Base-by-base conservation (phyloP, 1,140 invertebrate species). In the Zelostemma sp. region DNA sequence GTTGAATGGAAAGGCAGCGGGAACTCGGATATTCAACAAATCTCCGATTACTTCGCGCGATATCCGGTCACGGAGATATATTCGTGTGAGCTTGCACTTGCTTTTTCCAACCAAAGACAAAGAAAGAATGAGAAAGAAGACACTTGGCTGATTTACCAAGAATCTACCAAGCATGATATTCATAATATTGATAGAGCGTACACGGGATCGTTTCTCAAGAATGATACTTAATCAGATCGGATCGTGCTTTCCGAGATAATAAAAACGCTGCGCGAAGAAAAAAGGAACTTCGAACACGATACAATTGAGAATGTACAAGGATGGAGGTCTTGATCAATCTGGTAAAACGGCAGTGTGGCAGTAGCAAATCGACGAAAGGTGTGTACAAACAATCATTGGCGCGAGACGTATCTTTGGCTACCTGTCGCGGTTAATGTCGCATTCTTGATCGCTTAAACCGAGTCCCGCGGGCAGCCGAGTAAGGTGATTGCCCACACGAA, bases 401-500 rank as follows among this genome's bases (percentile, higher is more conserved):
- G 49, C 38, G 17, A 49, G 47, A 70, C 55, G 58, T 71, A 59
- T 48, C 59, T 62, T 56, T 41, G 59, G 62, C 66, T 68, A 69
- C 71, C 71, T 73, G 71, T 73, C 66, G 66, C 55, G 41, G 38
- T 41, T 61, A 61, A 68, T 68, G 70, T 62, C 61, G 66, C 65
- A 31, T 61, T 64, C 19, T 35, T 47, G 50, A 59, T 62, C 59
- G 58, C 53, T 50, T 4, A 60, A 63, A 25, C 59, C 57, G 48
- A 60, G 56, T 43, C 25, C 61, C 64, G 67, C 66, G 53, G 70
- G 54, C 73, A 72, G 73, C 65, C 66, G 68, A 58, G 68, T 50
- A 55, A 78, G 77, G 76, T 74, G 75, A 72, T 78, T 77, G 76
- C 74, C 75, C 73, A 79, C 74, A 76, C 76, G 75, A 75, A 74